phyloP scores from a whole-genome alignment of 2,113 vertebrate species.

The Lophochroa leadbeateri region DNA sequence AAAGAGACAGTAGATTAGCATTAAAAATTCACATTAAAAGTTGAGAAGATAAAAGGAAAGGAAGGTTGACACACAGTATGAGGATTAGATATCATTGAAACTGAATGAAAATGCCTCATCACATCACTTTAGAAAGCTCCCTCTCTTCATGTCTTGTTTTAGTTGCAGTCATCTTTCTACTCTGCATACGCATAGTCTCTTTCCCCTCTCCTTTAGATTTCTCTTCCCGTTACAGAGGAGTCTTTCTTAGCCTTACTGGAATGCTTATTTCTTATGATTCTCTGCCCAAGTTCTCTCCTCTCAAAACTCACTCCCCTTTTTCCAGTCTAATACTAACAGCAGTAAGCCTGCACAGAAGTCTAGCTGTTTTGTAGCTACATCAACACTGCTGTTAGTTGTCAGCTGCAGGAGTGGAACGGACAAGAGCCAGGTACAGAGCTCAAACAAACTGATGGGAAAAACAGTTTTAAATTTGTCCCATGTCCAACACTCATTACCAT shows the following conservation, averaged over 20 bases:
- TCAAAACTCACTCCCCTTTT: not conserved
- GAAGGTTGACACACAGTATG: not conserved
- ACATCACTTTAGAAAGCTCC: not conserved
- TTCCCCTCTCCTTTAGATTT: not conserved
- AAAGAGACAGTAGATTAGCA: not conserved
- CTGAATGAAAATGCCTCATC: not conserved
- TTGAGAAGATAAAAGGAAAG: not conserved
- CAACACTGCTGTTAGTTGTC: not conserved
- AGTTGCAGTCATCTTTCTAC: not conserved
- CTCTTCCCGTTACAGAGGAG: not conserved
- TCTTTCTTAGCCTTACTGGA: not conserved
- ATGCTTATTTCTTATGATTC: not conserved
- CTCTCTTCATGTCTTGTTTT: not conserved
- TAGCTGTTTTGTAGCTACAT: not conserved
- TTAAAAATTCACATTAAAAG: not conserved
- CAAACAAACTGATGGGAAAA: not conserved
- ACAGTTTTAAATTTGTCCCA: not conserved
- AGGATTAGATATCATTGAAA: not conserved
- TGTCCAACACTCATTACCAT: not conserved
- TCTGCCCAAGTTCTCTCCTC: not conserved
- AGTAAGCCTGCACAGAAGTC: not conserved
- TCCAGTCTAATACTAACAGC: not conserved
- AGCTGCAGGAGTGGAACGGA: not conserved
- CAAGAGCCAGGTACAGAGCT: fast-evolving
- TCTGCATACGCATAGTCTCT: not conserved